Evolutionary conservation across 2,797 vertebrate species (phyloP).

Genomic region (Okamejei kenojei): DNA sequence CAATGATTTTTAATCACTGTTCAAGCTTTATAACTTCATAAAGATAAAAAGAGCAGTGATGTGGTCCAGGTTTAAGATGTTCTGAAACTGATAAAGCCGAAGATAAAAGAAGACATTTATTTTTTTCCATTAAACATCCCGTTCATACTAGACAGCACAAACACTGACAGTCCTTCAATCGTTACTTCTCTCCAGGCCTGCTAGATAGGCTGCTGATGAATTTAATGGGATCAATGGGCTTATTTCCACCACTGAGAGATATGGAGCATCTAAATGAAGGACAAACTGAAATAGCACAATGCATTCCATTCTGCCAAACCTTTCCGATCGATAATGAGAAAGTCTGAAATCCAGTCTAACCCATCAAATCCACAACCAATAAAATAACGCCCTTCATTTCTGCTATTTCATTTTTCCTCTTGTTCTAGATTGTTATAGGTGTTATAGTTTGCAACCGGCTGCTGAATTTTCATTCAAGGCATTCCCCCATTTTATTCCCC

Average conservation of each 20-base stretch:
- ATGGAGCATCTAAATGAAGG: background rate
- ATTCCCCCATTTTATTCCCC: background rate
- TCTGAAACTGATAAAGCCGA: background rate
- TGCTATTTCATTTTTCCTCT: background rate
- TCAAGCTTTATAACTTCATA: background rate
- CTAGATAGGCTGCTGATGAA: background rate
- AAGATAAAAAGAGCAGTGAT: background rate
- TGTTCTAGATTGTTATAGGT: too few species aligned
- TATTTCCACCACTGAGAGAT: background rate
- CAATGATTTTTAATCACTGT: background rate
- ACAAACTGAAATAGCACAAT: constrained; percentile 9
- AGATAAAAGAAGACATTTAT: background rate
- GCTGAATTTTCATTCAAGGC: background rate
- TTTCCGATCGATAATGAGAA: background rate
- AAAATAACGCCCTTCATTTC: background rate
- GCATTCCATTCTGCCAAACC: background rate
- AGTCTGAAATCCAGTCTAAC: background rate
- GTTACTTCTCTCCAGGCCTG: background rate
- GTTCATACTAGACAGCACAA: background rate
- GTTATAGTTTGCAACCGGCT: too few species aligned
- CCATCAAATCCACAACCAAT: background rate
- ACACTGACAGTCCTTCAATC: background rate
- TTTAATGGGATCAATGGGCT: background rate
- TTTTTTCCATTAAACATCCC: background rate
- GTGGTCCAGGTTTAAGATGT: background rate